Base-by-base conservation (phyloP, 2,888 invertebrate species). In the Helleia helle region DNA sequence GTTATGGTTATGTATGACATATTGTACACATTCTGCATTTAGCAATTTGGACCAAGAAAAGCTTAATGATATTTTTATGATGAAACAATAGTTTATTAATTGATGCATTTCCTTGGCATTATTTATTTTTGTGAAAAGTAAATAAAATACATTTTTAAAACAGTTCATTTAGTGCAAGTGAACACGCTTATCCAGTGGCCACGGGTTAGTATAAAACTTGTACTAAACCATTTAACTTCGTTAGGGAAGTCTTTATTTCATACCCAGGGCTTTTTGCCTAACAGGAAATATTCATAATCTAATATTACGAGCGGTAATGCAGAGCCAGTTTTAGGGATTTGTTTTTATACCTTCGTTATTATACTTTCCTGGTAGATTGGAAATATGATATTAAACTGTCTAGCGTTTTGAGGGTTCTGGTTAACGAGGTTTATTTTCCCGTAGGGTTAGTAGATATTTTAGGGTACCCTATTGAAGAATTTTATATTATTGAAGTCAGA, bases 191-290 rank as follows among this genome's bases (percentile, higher is more conserved):
- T 46, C 42, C 36, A 29, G 14, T 46, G 44, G 52, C 56, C 49
- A 31, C 40, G 30, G 38, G 11, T 24, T 39, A 42, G 43, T 41
- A 42, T 50, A 45, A 49, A 58, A 58, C 48, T 59, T 58, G 50
- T 50, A 52, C 50, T 52, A 54, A 57, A 55, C 52, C 54, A 55
- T 57, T 59, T 52, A 57, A 54, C 52, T 53, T 55, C 51, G 50
- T 54, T 56, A 51, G 45, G 48, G 48, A 51, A 54, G 52, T 56
- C 54, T 55, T 52, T 53, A 54, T 56, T 52, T 54, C 52, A 50
- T 51, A 46, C 43, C 46, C 44, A 28, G 46, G 46, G 55, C 48
- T 52, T 53, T 52, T 51, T 48, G 51, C 47, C 50, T 52, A 52
- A 54, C 51, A 52, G 51, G 47, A 49, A 54, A 53, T 55, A 53